Conservation (phyloP, 2,888 invertebrate species). For the Exephanes ischioxanthus region DNA sequence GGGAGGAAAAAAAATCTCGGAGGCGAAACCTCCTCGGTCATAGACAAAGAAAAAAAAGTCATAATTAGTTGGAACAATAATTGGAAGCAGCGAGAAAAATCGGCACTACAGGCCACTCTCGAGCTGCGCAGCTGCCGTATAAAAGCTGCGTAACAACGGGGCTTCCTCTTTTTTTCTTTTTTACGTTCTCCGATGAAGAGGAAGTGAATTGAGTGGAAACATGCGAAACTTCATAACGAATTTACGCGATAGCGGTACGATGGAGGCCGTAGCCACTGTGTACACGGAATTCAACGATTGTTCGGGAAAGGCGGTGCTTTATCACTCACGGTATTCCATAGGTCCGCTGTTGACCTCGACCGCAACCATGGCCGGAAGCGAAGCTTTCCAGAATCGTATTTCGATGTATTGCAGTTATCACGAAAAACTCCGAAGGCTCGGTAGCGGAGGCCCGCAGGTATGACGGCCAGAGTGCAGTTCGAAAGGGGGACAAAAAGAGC, state of each 20-base stretch:
- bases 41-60: background rate
- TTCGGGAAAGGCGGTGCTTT: constrained; percentile 49
- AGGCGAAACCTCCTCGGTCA: background rate
- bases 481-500: constrained; percentile 25
- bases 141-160: background rate
- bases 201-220: constrained; percentile 30
- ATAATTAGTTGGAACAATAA: background rate
- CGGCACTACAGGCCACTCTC: background rate
- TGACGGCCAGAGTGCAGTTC: background rate
- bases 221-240: constrained; percentile 62
- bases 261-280: constrained; percentile 5
- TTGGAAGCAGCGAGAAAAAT: background rate
- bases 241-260: constrained; percentile 50
- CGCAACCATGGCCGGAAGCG: constrained; percentile 40
- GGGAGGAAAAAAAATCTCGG: background rate
- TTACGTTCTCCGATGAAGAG: constrained; percentile 12
- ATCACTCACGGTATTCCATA: constrained; percentile 50
- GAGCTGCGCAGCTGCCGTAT: background rate
- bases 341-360: constrained; percentile 28
- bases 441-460: constrained; percentile 15
- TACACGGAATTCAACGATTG: constrained; percentile 26
- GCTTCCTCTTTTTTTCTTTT: background rate
- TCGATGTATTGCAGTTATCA: constrained; percentile 36
- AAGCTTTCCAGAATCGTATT: constrained; percentile 29
- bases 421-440: constrained; percentile 48